Evolutionary conservation across 1,140 invertebrate species (phyloP).

Genomic region (Augochlora pura): DNA sequence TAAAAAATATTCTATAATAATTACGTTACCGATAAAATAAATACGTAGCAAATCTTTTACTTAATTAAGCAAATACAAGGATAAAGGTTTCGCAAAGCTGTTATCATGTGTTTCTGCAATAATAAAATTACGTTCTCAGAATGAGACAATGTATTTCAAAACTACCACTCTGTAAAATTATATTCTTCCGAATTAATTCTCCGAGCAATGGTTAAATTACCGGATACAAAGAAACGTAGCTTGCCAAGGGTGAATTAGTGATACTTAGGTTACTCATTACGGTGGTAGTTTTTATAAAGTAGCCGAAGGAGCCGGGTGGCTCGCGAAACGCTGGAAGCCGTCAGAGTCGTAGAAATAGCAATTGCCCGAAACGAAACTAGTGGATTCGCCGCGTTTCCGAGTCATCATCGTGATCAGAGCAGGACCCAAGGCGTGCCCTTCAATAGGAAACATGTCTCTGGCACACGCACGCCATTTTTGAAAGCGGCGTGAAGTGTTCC

Average conservation of each 20-base stretch:
- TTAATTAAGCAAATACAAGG: too few relatives aligned
- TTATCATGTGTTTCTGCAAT: too few relatives aligned
- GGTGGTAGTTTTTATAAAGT: background rate
- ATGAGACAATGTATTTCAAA: too few relatives aligned
- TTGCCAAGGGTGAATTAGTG: background rate
- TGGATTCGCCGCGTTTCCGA: conserved; percentile 9
- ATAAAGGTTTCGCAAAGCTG: too few relatives aligned
- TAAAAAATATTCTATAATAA: too few relatives aligned
- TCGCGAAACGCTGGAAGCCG: background rate
- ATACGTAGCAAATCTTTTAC: too few relatives aligned
- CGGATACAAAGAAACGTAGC: background rate
- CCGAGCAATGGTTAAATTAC: too few relatives aligned
- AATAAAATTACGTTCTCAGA: too few relatives aligned
- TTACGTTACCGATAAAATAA: too few relatives aligned
- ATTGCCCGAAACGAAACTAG: conserved; percentile 1
- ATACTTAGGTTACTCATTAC: background rate
- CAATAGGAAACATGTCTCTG: conserved; percentile 37
- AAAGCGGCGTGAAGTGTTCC: conserved; percentile 52
- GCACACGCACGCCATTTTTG: conserved; percentile 60
- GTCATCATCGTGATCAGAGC: background rate
- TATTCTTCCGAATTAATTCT: too few relatives aligned
- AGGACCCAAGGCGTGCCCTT: background rate
- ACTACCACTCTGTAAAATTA: too few relatives aligned
- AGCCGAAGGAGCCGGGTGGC: background rate
- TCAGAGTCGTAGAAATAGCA: background rate